These are phyloP conservation scores for Zhengitettix transpicula DNA, from an alignment of 2,888 invertebrate genomes.

Conservation along the genomic window DNA sequence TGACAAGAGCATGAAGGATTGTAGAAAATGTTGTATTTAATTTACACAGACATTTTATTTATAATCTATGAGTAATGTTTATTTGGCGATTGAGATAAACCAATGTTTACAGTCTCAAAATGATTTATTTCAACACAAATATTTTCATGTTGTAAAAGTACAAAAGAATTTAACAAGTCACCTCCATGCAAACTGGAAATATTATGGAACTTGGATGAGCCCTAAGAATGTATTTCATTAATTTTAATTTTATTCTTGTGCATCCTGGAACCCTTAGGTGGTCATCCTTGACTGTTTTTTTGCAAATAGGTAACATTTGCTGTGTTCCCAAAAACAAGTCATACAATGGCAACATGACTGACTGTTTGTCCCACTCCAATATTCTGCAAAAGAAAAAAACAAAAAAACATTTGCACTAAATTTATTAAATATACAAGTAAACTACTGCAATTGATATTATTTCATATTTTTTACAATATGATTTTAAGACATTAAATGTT, in stretches of 20 bases:
- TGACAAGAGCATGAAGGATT: no score
- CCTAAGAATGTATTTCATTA: conserved; percentile 64
- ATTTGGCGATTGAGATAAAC: no score
- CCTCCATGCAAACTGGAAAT: conserved; percentile 63
- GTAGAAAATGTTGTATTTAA: no score
- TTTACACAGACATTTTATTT: no score
- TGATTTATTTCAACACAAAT: no score
- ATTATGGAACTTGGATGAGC: conserved; percentile 26
- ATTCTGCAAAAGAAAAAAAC: conserved; percentile 31
- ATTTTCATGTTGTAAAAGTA: no score
- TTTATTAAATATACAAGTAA: no score
- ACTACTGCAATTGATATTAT: no score
- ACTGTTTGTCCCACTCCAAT: conserved; percentile 59
- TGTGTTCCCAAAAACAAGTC: conserved; percentile 49
- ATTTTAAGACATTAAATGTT: no score
- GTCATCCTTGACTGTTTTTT: conserved; percentile 28
- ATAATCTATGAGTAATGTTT: no score
- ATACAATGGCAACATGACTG: conserved; percentile 59
- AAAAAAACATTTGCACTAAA: neutral
- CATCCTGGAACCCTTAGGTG: conserved; percentile 62
- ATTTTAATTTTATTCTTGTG: conserved; percentile 67
- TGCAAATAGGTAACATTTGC: conserved; percentile 16
- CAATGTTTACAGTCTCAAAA: no score
- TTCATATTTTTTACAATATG: no score
- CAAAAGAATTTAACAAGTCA: conserved; percentile 18